Base-by-base conservation (phyloP, 2,113 vertebrate genomes). In the Ursus arctos region DNA sequence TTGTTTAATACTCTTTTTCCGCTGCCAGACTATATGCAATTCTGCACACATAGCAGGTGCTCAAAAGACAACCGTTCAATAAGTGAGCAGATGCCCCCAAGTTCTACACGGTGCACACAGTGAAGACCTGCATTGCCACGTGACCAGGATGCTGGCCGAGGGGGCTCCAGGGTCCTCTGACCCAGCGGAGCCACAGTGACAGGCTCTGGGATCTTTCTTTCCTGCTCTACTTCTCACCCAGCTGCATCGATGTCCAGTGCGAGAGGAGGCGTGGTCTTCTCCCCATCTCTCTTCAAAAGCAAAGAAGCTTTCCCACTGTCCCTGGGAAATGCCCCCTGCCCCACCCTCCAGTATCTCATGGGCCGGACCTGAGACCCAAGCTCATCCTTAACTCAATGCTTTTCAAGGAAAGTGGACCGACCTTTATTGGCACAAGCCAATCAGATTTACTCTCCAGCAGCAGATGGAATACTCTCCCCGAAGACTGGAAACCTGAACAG, bases 121-220 rank as follows among this genome's bases (percentile, higher is more conserved):
- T 33, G 91, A 85, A 15, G 40, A 84, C 12, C 59, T 1, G 7
- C 4, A 0, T 9, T 11, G 16, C 9, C 2, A 0, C 0, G 0
- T 15, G 2, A 16, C 18, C 51, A 40, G 40, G 5, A 55, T n/a
- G n/a, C 22, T 1, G 57, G 21, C 33, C 1, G 2, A 24, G 28
- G 55, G 4, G 4, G 19, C 19, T 3, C 72, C 1, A 2, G 65
- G 43, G 11, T 36, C 69, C 4, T 0, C n/a, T 7, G 33, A 16
- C 26, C 21, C 4, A 22, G 19, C 10, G 0, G 11, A 24, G 33
- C 3, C 77, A 22, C 18, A 40, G 76, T 47, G 69, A 16, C 2
- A 15, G 21, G 51, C 18, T 51, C 47, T 0, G 0, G 6, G 33
- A 13, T 14, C 26, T 47, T 13, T 22, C 14, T 31, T 24, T 2